Evolutionary conservation across 2,888 invertebrate species (phyloP), one percentile per base, ranked within the genome.

Genomic region (Lamellibrachia columna): DNA sequence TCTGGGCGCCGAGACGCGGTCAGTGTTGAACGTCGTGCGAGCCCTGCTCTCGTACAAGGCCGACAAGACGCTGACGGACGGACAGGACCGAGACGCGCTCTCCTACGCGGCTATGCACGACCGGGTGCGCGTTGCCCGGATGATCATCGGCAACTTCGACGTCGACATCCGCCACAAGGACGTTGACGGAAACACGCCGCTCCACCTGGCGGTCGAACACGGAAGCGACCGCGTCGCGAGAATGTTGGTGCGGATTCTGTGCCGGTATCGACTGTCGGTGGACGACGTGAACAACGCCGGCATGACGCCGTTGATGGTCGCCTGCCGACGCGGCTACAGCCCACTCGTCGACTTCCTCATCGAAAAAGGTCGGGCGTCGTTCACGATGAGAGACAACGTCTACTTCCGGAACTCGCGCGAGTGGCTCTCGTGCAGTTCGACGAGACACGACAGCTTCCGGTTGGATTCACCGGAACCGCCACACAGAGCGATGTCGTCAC

Each of bases 301-400:
- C 22, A 91, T 91, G 91, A 91, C 91, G 91, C 55, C 91, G 91
- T 53, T 91, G 91, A 91, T 91, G 91, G 53, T 91, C 40, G 91
- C 91, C 40, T 40, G 58, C 15, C 22, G 91, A 11, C 55, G 58
- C 53, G 91, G 91, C 11, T 15, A 40, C 7, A 52, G 15, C 15
- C 55, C 53, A 4, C 53, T 91, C 53, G 52, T 58, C 53, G 58
- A 55, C 15, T 53, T 52, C 3, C 91, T 91, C 15, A n/a, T 40
- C 55, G 28, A 55, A 11, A 58, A 52, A 22, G 53, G 91, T 4
- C 75, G 75, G 22, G 91, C 91, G 11, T 91, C 91, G 11, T 2
- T 22, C 9, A 91, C 91, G 2, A 91, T 91, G 91, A 53, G 91
- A 40, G 91, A 91, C 58, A 9, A 91, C 91, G 52, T 91, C 40